phyloP scores from a whole-genome alignment of 1,140 invertebrate species.

The Glomeris maerens region DNA sequence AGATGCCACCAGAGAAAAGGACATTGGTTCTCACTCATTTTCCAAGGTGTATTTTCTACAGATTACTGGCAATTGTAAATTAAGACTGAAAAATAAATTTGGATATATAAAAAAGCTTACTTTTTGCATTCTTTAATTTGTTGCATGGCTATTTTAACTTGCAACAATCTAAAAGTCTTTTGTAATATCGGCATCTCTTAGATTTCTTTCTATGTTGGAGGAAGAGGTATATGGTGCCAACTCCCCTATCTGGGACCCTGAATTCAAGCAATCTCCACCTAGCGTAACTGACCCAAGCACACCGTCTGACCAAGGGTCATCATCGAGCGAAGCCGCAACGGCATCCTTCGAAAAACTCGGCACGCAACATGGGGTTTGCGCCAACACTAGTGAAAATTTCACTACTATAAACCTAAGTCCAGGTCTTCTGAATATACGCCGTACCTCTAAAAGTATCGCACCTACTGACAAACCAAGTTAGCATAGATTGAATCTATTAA shows the following conservation, averaged over 20 bases:
- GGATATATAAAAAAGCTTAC: too few species aligned
- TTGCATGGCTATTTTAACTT: not conserved
- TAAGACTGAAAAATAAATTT: too few species aligned
- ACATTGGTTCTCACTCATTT: slow-evolving; percentile 48
- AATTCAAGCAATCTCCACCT: slow-evolving; percentile 60
- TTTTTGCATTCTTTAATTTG: not conserved
- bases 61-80: too few species aligned
- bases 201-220: slow-evolving; percentile 73
- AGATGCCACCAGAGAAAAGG: slow-evolving; percentile 71
- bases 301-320: too few species aligned
- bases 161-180: too few species aligned
- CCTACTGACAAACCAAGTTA: slow-evolving; percentile 4
- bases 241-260: slow-evolving; percentile 86
- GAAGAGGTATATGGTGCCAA: slow-evolving; percentile 68
- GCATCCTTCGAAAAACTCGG: slow-evolving; percentile 52
- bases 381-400: slow-evolving; percentile 42
- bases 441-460: not conserved
- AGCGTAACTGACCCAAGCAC: too few species aligned
- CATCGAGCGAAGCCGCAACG: too few species aligned
- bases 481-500: not conserved
- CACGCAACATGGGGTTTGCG: slow-evolving; percentile 24
- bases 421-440: slow-evolving; percentile 24
- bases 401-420: slow-evolving; percentile 50
- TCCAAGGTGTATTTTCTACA: slow-evolving; percentile 47
- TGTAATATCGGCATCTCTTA: too few species aligned